Conservation (phyloP, 2,113 vertebrate genomes). For the Proterorhinus semilunaris region DNA sequence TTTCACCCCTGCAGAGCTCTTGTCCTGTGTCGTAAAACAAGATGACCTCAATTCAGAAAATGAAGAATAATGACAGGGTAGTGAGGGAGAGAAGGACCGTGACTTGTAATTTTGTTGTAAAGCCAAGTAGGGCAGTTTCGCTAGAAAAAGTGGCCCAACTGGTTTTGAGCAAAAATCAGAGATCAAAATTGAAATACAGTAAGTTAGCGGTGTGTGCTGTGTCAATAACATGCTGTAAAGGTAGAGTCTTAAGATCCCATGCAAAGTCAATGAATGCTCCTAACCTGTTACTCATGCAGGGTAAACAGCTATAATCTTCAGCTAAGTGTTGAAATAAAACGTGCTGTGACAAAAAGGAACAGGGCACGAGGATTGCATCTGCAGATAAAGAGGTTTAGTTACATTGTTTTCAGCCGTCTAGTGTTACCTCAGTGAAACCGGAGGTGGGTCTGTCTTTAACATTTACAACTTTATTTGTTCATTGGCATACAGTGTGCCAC, state of each 20-base stretch:
- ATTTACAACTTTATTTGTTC: no score
- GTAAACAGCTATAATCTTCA: no score
- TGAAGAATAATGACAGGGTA: not conserved
- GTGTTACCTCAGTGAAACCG: not conserved
- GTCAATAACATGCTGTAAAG: no score
- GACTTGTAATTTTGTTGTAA: not conserved
- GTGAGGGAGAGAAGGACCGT: not conserved
- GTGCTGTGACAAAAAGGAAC: not conserved
- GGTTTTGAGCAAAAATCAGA: not conserved
- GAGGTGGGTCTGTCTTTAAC: not conserved
- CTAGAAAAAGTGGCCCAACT: not conserved
- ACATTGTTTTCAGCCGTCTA: not conserved
- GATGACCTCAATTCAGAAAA: not conserved
- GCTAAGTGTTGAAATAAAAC: not conserved
- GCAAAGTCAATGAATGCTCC: no score
- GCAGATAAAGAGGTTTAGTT: not conserved
- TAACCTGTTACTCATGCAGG: no score
- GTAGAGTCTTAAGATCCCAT: no score
- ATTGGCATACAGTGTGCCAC: no score
- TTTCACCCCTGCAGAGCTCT: not conserved
- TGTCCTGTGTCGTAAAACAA: not conserved
- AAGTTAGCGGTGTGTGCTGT: no score
- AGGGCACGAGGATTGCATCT: not conserved
- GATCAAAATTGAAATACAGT: not conserved
- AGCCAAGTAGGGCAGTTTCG: not conserved